Conservation (phyloP, 2,888 invertebrate genomes). For the Drosophila nigritarsus region DNA sequence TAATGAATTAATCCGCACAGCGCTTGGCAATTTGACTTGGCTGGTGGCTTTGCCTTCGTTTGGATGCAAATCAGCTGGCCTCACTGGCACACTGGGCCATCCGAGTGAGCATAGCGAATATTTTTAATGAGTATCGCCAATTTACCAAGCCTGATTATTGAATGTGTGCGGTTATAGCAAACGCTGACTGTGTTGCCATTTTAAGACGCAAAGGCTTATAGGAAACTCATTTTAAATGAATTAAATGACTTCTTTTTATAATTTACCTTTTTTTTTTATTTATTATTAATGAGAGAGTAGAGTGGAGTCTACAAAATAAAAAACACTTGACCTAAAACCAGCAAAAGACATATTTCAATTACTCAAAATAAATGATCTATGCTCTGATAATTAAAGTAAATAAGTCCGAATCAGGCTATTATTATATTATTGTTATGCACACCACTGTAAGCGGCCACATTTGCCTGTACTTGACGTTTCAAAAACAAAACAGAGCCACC, state of each 20-base stretch:
- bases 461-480: slow-evolving; percentile 51
- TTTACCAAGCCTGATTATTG: not conserved
- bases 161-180: not conserved
- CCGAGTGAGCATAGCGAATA: not conserved
- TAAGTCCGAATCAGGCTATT: not conserved
- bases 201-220: not conserved
- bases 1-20: slow-evolving; percentile 81
- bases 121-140: slow-evolving; percentile 45
- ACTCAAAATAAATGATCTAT: not conserved
- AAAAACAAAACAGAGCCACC: slow-evolving; percentile 59
- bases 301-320: fast-evolving
- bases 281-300: not conserved
- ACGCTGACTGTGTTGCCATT: not conserved
- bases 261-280: not conserved
- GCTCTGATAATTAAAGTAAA: not conserved
- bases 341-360: not conserved
- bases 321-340: not conserved
- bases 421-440: not conserved
- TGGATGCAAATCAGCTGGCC: slow-evolving; percentile 77
- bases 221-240: too few relatives aligned
- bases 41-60: slow-evolving; percentile 71
- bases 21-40: slow-evolving; percentile 76
- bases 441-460: slow-evolving; percentile 38
- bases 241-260: not conserved
- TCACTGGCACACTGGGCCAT: slow-evolving; percentile 36